Percentiles rank a stretch among this genome's conserved stretches.
phyloP scores from a whole-genome alignment of 2,888 invertebrate genomes.

The Noctua pronuba region DNA sequence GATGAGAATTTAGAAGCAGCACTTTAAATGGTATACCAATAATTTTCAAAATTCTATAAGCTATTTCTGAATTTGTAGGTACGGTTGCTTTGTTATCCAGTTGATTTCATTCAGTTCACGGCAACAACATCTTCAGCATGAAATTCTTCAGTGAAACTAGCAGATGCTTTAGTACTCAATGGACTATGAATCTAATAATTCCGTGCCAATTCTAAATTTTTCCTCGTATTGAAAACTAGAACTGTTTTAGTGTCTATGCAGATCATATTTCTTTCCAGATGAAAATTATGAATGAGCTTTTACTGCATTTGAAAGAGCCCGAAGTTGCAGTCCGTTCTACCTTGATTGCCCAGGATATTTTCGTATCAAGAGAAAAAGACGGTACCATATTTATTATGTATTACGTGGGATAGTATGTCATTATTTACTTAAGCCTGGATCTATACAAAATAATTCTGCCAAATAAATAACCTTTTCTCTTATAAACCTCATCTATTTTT shows the following conservation, averaged over 20 bases:
- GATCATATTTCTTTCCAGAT: background rate
- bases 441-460: background rate
- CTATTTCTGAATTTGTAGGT: background rate
- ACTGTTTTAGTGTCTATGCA: background rate
- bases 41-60: background rate
- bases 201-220: background rate
- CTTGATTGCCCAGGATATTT: background rate
- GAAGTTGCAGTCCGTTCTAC: background rate
- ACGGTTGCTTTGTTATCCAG: background rate
- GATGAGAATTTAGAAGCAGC: background rate
- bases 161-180: conserved; percentile 8
- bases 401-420: background rate
- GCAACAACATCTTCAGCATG: background rate
- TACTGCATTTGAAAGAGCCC: background rate
- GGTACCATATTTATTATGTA: background rate
- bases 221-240: background rate
- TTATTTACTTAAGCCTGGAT: background rate
- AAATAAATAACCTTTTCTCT: conserved; percentile 13
- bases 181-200: background rate
- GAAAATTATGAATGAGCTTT: background rate
- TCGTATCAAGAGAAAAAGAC: background rate
- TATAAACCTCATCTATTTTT: background rate
- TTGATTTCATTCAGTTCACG: conserved; percentile 17
- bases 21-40: background rate
- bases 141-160: background rate